These are phyloP conservation scores for Drosophila picticornis DNA, from an alignment of 2,888 invertebrate species.

Conservation along the genomic window DNA sequence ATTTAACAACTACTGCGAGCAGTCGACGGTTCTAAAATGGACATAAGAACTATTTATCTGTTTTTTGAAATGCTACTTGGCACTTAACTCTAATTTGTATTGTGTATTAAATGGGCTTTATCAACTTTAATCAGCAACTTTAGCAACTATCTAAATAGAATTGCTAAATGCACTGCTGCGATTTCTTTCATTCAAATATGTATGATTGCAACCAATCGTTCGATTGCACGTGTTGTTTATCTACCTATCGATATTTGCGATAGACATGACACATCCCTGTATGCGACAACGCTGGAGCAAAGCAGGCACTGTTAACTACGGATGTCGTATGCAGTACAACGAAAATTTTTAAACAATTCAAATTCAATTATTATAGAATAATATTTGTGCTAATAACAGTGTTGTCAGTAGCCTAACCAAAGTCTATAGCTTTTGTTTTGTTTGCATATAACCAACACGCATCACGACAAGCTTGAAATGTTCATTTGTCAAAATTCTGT, in stretches of 20 bases:
- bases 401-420: constrained; percentile 8
- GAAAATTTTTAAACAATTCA: constrained; percentile 32
- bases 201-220: constrained; percentile 21
- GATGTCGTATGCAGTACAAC: constrained; percentile 8
- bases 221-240: constrained; percentile 30
- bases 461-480: constrained; percentile 50
- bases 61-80: background rate
- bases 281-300: constrained; percentile 41
- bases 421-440: constrained; percentile 1
- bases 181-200: constrained; percentile 16
- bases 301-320: constrained; percentile 32
- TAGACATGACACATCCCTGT: constrained; percentile 52
- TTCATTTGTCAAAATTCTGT: constrained; percentile 64
- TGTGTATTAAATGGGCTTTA: constrained; percentile 12
- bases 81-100: background rate
- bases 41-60: constrained; percentile 1
- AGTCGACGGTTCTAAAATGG: constrained; percentile 28
- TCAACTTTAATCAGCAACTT: background rate
- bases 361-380: constrained; percentile 32
- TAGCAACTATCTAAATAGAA: background rate
- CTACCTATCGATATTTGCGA: constrained; percentile 41
- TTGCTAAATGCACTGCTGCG: background rate
- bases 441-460: constrained; percentile 18
- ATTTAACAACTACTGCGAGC: constrained; percentile 28
- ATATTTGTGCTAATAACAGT: constrained; percentile 27